Base-by-base conservation (phyloP, 2,113 vertebrate genomes). In the Petrocephalus microphthalmus region DNA sequence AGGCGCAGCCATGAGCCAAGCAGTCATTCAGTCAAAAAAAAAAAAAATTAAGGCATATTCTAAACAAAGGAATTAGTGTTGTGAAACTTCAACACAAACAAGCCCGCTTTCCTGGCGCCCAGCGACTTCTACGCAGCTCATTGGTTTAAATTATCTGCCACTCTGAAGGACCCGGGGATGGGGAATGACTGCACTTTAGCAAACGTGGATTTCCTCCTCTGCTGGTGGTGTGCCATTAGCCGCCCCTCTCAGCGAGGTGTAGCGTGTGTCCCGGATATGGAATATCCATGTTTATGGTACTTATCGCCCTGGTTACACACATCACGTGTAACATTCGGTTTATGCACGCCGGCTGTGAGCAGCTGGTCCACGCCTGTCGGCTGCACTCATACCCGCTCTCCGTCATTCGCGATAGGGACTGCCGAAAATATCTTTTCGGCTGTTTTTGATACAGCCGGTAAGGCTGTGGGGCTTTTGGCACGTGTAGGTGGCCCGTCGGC, bases 11-110 rank as follows among this genome's bases (percentile, higher is more conserved):
- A n/a, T 19, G 56, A 60, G 54, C 22, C 53, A 17, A 86, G 52
- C 33, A 56, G 33, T 64, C 85, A 86, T 86, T 60, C 33, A 22
- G 20, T 37, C 53, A n/a, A 86, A 60, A 52, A 57, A 37, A 19
- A 74, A 74, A 52, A 33, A 57, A 37, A 20, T 45, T 45, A 86
- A 86, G 56, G 19, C 56, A n/a, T 64, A 42, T 45, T 86, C 29
- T 86, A 86, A 86, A 86, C 85, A 57, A 64, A 64, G 37, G 85
- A 86, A 60, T 64, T 29, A 64, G 54, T 86, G 56, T 86, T 86
- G 33, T 86, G 85, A 64, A 64, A 86, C 56, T 13, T 25, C 56
- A 64, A 86, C 54, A 86, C 85, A 86, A 86, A 86, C 85, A 64
- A 42, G 22, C 33, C 45, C 22, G 33, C 33, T 45, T 49, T 57